A percentile compares a stretch with the other conserved stretches of the same genome.
These are phyloP conservation scores for Excalfactoria chinensis DNA, from an alignment of 2,113 vertebrate species.

Conservation along the genomic window DNA sequence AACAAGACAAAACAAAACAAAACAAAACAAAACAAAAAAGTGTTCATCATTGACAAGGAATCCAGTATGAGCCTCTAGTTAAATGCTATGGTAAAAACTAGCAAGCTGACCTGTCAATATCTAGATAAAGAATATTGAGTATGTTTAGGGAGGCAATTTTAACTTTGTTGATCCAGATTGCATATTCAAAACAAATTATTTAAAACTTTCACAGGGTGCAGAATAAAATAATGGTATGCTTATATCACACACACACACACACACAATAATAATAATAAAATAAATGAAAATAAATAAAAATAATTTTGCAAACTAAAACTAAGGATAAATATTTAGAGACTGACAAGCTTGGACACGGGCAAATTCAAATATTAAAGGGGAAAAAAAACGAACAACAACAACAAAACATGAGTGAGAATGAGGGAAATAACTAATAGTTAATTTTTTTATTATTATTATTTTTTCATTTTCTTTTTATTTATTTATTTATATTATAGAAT, in stretches of 20 bases:
- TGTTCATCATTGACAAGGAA: background rate
- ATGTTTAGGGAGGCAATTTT: background rate
- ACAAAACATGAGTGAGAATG: background rate
- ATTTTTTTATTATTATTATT: no score
- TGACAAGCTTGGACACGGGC: background rate
- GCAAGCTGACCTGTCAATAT: background rate
- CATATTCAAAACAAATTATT: background rate
- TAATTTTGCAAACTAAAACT: background rate
- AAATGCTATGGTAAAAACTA: background rate
- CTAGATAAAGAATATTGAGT: background rate
- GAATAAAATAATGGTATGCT: background rate
- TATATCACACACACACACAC: background rate
- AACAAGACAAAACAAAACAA: no score
- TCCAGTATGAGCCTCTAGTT: background rate
- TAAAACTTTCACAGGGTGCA: background rate
- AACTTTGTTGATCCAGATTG: background rate
- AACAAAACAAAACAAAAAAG: background rate
- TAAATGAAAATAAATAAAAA: background rate
- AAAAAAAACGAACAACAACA: background rate
- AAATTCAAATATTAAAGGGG: background rate
- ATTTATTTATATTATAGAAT: background rate
- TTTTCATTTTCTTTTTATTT: no score
- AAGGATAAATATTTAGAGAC: background rate
- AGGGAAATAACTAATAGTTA: background rate
- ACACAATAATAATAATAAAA: background rate